Conservation (phyloP, 1,140 invertebrate genomes). For the Trichoplusia ni region DNA sequence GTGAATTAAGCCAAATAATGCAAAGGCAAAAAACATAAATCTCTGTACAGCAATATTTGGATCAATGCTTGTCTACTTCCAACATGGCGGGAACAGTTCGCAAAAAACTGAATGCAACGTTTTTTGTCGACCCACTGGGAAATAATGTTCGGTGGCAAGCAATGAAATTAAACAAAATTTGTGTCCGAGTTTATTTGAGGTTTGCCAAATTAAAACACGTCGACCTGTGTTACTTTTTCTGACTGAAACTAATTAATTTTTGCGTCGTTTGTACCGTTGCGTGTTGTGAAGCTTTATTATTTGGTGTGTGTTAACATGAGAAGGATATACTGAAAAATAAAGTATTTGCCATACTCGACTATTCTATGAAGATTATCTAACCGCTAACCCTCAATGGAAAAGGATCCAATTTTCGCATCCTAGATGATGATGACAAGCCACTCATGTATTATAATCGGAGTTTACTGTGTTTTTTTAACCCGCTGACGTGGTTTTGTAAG, state of each 20-base stretch:
- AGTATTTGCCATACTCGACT: not conserved
- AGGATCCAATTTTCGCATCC: no score
- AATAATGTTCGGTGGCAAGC: not conserved
- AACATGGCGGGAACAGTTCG: not conserved
- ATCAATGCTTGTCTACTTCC: not conserved
- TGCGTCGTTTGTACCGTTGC: not conserved
- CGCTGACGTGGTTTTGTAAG: no score
- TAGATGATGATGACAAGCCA: no score
- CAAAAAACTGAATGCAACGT: conserved; percentile 24
- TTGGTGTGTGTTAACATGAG: not conserved
- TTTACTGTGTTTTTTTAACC: no score
- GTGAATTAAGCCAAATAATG: no score
- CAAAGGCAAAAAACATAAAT: no score
- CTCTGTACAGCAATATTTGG: no score
- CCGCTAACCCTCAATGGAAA: no score
- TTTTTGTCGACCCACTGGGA: conserved; percentile 20
- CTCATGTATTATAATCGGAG: no score
- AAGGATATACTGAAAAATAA: not conserved
- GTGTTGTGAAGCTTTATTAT: not conserved
- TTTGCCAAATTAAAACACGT: conserved; percentile 28
- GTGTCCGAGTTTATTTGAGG: conserved; percentile 12
- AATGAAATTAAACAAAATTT: conserved; percentile 27
- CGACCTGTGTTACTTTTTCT: not conserved
- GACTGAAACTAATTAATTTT: conserved; percentile 7
- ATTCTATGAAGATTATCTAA: not conserved